A percentile compares a stretch with the other conserved stretches of the same genome.
These are phyloP conservation scores for Sebastes itinus DNA, from an alignment of 2,797 vertebrate species.

Conservation along the genomic window DNA sequence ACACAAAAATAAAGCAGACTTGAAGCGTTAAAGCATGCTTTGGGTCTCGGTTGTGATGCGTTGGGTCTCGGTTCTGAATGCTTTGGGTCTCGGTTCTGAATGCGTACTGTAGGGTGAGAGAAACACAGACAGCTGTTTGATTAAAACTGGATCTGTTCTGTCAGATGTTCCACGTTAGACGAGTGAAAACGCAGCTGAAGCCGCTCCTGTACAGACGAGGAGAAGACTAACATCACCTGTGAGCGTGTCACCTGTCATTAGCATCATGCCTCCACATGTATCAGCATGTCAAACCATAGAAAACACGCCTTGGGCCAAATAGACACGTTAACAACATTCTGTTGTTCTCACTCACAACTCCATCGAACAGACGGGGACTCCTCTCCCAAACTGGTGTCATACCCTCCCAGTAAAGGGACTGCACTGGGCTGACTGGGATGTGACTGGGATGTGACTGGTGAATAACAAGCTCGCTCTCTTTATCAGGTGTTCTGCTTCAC, in stretches of 20 bases:
- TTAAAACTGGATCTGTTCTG: neutral
- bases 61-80: too few relatives aligned
- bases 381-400: neutral
- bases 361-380: slow-evolving; percentile 11
- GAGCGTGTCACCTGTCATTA: slow-evolving; percentile 59
- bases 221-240: slow-evolving; percentile 37
- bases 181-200: neutral
- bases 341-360: slow-evolving; percentile 26
- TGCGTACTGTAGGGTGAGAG: neutral
- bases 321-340: slow-evolving; percentile 43
- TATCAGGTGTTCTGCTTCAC: slow-evolving; percentile 18
- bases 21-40: neutral
- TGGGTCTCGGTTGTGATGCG: too few relatives aligned
- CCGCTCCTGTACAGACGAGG: neutral
- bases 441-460: neutral
- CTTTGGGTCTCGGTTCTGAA: neutral
- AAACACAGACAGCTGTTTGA: neutral
- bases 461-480: slow-evolving; percentile 19
- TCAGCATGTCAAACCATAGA: slow-evolving; percentile 60
- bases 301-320: slow-evolving; percentile 55
- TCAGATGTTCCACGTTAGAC: neutral
- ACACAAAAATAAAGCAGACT: neutral
- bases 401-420: neutral
- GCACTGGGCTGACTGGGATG: slow-evolving; percentile 2
- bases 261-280: slow-evolving; percentile 51